Base-by-base conservation (phyloP, 2,888 invertebrate species). In the Sesia bembeciformis region DNA sequence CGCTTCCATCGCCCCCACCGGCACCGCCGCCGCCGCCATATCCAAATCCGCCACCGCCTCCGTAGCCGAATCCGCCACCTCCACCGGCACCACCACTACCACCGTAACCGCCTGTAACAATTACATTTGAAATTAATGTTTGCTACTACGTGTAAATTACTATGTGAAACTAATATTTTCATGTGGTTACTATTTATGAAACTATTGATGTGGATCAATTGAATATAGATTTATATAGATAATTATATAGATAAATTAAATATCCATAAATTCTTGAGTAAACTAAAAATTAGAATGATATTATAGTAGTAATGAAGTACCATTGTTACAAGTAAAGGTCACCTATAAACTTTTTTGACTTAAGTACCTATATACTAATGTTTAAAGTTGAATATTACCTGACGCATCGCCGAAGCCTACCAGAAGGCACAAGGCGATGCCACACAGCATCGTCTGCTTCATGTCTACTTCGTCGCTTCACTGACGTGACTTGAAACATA, bases 71-170 rank as follows among this genome's bases (percentile, higher is more conserved):
- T 3, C 74, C 74, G 0, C 66, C 64, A 0, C 72, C 73, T 0
- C 70, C 68, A 3, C 71, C 69, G 8, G 67, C 66, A 3, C 72
- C 72, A 3, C 70, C 71, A 3, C 83, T 76, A 43, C 84, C 77
- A 6, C 78, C 74, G 7, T 78, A 59, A 66, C 83, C 72, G 56
- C 73, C 86, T 86, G 78, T 50, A 58, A 56, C 53, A 43, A 40
- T 39, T 40, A 52, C 52, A 50, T 42, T 23, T 23, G 23, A 23
- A 23, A 39, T 51, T 55, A 43, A n/a, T 41, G n/a, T 42, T 38
- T 6, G 5, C 3, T 39, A 5, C 8, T 4, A 23, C n/a, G n/a
- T n/a, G n/a, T n/a, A n/a, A n/a, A n/a, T n/a, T n/a, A n/a, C n/a
- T n/a, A n/a, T n/a, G n/a, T 42, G 3, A 41, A 52, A 7, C 23